Evolutionary conservation across 2,113 vertebrate species (phyloP).

Genomic region (Onychostruthus taczanowskii): DNA sequence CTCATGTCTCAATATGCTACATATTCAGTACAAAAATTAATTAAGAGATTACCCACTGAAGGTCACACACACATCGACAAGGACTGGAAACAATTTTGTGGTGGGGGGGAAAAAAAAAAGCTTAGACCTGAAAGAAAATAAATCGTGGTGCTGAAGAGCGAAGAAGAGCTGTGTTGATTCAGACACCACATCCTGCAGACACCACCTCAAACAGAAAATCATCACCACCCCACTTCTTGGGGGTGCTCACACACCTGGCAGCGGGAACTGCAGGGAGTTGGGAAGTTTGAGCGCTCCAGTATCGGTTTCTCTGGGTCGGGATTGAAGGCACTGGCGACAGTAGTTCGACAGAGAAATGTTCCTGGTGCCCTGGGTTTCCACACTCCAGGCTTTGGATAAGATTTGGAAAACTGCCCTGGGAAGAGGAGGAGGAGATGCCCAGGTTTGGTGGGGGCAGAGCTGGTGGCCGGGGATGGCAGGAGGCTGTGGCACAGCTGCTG

Average conservation of each 20-base stretch:
- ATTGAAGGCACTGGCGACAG: too few species aligned
- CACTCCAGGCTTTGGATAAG: background rate
- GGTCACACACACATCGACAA: constrained; percentile 6
- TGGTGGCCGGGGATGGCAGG: background rate
- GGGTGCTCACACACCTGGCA: background rate
- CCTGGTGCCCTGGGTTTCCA: too few species aligned
- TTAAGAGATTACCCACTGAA: constrained; percentile 24
- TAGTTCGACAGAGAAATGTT: too few species aligned
- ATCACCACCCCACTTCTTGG: fast-evolving
- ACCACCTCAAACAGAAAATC: background rate
- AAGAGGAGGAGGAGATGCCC: background rate
- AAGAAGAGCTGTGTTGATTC: background rate
- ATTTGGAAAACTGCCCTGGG: background rate
- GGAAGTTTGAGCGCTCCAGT: background rate
- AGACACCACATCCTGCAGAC: background rate
- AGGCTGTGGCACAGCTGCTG: background rate
- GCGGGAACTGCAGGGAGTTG: fast-evolving
- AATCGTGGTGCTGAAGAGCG: background rate
- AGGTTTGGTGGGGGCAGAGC: background rate
- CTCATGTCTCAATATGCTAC: background rate
- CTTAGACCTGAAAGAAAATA: background rate
- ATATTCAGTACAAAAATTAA: constrained; percentile 17
- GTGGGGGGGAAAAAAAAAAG: background rate
- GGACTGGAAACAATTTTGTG: background rate
- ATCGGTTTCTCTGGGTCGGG: background rate